A percentile compares a stretch with the other conserved stretches of the same genome.
Conservation (phyloP, 2,113 vertebrate species). For the Bambusicola thoracicus region DNA sequence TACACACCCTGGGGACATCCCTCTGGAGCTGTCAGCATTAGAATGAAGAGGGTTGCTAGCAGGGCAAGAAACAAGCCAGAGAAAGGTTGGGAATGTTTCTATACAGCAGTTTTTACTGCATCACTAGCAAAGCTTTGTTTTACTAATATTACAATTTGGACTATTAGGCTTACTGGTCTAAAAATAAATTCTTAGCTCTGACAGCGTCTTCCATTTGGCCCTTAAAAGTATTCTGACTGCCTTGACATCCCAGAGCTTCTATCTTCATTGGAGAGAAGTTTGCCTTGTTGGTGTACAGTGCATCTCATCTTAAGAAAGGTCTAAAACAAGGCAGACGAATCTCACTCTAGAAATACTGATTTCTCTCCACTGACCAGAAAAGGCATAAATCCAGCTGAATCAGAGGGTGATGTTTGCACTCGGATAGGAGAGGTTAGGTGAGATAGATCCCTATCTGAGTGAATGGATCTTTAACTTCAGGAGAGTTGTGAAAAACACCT, state of each 20-base stretch:
- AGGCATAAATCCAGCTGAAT: neutral
- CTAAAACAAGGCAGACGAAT: constrained; percentile 1
- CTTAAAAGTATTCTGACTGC: neutral
- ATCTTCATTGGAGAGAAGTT: neutral
- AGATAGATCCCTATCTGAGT: constrained; percentile 6
- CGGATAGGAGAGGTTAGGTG: neutral
- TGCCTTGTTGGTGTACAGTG: neutral
- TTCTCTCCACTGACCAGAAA: neutral
- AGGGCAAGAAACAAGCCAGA: neutral
- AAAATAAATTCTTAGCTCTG: neutral
- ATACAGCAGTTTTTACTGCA: neutral
- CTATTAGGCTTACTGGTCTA: neutral
- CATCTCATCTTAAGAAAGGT: neutral
- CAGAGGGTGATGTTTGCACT: neutral
- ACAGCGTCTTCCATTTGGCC: neutral
- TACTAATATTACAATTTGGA: neutral
- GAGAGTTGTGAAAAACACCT: neutral
- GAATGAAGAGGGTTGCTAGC: neutral
- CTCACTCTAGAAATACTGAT: neutral
- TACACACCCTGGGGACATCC: neutral
- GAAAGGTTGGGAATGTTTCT: neutral
- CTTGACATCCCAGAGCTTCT: neutral
- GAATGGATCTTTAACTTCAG: constrained; percentile 23
- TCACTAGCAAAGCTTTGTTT: neutral
- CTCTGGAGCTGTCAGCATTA: neutral